A percentile compares a stretch with the other conserved stretches of the same genome.
Conservation (phyloP, 1,140 invertebrate species). For the Anastatus disparis region DNA sequence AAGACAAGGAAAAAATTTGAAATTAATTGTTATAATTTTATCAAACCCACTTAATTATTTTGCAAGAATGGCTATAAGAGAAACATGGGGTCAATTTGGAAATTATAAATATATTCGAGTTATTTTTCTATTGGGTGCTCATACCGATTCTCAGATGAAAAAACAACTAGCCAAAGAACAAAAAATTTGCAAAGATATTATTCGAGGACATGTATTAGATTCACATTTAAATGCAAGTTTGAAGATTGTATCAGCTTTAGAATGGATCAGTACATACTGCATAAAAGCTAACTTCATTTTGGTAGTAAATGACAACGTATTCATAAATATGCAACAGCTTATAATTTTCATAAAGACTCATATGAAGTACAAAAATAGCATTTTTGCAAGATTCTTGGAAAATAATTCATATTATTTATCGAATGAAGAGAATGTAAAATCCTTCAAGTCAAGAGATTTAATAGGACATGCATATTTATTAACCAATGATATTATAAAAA, state of each 20-base stretch:
- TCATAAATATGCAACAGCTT: neutral
- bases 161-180: neutral
- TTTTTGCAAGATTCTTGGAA: neutral
- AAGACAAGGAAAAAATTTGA: constrained; percentile 7
- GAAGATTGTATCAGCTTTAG: neutral
- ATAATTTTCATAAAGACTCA: constrained; percentile 4
- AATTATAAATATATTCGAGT: neutral
- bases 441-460: neutral
- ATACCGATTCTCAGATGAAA: neutral
- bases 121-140: neutral
- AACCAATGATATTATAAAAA: neutral
- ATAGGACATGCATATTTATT: neutral
- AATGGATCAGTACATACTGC: neutral
- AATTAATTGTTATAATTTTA: neutral
- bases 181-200: neutral
- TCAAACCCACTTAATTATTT: neutral
- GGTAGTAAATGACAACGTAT: neutral
- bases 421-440: neutral
- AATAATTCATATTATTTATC: neutral
- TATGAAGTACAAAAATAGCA: neutral
- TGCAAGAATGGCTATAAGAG: neutral
- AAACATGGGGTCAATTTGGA: constrained; percentile 8
- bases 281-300: constrained; percentile 4
- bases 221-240: neutral
- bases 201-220: neutral